Evolutionary conservation across 2,888 invertebrate genomes (phyloP), one percentile per base, ranked within the genome.

Genomic region (Chrysolina haemoptera): DNA sequence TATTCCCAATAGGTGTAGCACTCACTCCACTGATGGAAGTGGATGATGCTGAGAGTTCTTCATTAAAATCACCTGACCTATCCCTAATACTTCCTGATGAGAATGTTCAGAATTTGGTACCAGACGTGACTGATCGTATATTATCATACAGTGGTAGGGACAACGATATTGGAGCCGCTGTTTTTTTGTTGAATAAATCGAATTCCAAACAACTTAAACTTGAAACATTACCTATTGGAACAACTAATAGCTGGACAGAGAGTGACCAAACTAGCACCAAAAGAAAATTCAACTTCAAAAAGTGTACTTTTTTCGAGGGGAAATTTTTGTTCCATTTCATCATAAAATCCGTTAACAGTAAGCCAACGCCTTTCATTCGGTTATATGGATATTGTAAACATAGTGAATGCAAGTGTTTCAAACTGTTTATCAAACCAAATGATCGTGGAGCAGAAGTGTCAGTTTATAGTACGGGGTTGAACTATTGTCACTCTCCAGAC

Each of bases 281-380:
- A 53, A 4, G 18, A 53, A 8, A 53, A 53, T 53, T 53, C 53
- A 53, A 18, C 11, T 53, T 53, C 16, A 53, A 18, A 12, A 1
- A 53, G 53, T 53, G 53, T 53, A 53, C 3, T 53, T 53, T 53
- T 53, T 53, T 43, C 43, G 3, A 53, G 53, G 53, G 53, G 11
- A 53, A 6, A 53, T 53, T 53, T 12, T 53, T 12, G 14, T 53
- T 53, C 53, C 3, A 53, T 53, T 12, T 48, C n/a, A 48, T 48
- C n/a, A 48, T 48, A n/a, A 48, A 48, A 16, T 48, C 18, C 1
- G 48, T 18, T 0, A 48, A 48, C n/a, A 16, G n/a, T 14, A 48
- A 9, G 48, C n/a, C 48, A n/a, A n/a, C 48, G n/a, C 48, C 2
- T 48, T 1, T 0, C 8, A 48, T 48, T n/a, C 14, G 48, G n/a